These are phyloP conservation scores for Pantala flavescens DNA, from an alignment of 1,140 invertebrate species.

Conservation along the genomic window DNA sequence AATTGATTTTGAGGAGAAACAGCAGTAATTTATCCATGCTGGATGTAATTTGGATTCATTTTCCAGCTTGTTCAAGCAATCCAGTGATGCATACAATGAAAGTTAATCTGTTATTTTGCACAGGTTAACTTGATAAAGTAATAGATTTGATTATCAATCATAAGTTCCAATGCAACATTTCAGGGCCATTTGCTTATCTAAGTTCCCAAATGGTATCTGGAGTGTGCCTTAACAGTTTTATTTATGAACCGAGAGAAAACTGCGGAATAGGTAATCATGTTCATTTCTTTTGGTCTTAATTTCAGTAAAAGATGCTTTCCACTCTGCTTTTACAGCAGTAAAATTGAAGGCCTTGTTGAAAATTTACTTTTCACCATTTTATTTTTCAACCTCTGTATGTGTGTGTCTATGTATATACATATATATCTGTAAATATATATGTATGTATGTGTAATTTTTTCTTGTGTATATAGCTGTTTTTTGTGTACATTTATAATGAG, in stretches of 20 bases:
- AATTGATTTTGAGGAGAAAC: not conserved
- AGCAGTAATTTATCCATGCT: not conserved
- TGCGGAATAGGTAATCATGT: too few relatives aligned
- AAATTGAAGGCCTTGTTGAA: too few relatives aligned
- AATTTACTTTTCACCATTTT: too few relatives aligned
- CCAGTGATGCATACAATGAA: not conserved
- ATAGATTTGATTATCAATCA: too few relatives aligned
- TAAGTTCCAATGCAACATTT: too few relatives aligned
- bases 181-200: too few relatives aligned
- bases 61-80: not conserved
- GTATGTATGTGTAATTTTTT: not conserved
- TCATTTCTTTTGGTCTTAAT: too few relatives aligned
- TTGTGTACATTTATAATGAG: not conserved
- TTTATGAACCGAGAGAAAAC: too few relatives aligned
- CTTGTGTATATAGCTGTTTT: not conserved
- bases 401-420: not conserved
- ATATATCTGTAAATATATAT: not conserved
- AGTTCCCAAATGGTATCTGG: too few relatives aligned
- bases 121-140: not conserved
- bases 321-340: too few relatives aligned
- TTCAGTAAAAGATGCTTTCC: too few relatives aligned
- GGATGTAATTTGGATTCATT: not conserved
- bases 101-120: conserved; percentile 8
- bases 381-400: not conserved
- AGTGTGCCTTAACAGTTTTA: too few relatives aligned